These are phyloP conservation scores for Falcaria lacertinaria DNA, from an alignment of 2,888 invertebrate species.

Conservation along the genomic window DNA sequence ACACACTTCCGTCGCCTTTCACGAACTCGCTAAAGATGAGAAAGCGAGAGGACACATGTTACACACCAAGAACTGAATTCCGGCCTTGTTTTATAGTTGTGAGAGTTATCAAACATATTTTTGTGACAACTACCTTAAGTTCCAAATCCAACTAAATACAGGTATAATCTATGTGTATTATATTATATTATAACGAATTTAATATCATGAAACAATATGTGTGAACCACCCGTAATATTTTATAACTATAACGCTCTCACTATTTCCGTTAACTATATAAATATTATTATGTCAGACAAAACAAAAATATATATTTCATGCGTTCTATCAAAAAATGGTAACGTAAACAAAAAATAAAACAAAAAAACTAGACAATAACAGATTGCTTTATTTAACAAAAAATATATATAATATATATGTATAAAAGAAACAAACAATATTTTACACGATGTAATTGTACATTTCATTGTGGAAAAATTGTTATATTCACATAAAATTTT, in stretches of 20 bases:
- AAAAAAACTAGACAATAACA: conserved; percentile 75
- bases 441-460: conserved; percentile 59
- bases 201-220: conserved; percentile 20
- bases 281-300: conserved; percentile 27
- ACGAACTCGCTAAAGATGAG: no score
- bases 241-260: conserved; percentile 60
- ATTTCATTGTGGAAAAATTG: conserved; percentile 62
- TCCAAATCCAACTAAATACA: background rate
- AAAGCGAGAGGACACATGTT: no score
- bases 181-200: background rate
- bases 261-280: conserved; percentile 50
- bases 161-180: background rate
- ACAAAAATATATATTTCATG: conserved; percentile 9
- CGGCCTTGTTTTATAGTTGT: no score
- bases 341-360: conserved; percentile 57
- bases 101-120: background rate
- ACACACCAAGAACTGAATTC: no score
- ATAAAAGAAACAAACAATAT: conserved; percentile 56
- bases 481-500: conserved; percentile 26
- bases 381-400: conserved; percentile 80
- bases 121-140: background rate
- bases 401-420: conserved; percentile 75
- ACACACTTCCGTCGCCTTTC: no score
- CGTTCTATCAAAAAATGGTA: conserved; percentile 16
- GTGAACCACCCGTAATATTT: conserved; percentile 70